Evolutionary conservation across 2,888 invertebrate species (phyloP).

Genomic region (Spatulosminthurus flaviceps): DNA sequence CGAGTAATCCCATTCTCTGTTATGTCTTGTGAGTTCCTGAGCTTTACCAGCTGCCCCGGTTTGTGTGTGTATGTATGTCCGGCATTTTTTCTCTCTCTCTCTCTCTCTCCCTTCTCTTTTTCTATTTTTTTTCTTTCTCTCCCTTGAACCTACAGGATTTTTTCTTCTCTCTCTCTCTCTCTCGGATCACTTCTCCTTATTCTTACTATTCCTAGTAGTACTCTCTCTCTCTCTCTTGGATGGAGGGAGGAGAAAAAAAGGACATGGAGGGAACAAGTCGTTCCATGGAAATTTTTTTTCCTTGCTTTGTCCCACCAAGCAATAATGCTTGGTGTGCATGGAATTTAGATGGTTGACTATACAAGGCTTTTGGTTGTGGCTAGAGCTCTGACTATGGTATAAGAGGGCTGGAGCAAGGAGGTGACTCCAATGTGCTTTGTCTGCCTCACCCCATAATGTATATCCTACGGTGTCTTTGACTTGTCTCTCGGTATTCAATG

Average conservation of each 20-base stretch:
- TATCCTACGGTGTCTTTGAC: conserved; percentile 20
- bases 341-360: conserved; percentile 26
- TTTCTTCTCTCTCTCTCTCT: conserved; percentile 28
- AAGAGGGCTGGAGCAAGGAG: background rate
- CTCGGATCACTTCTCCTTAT: conserved; percentile 13
- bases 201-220: background rate
- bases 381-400: background rate
- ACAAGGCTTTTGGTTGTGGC: no score
- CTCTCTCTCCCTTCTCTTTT: background rate
- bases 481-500: conserved; percentile 24
- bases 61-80: conserved; percentile 6
- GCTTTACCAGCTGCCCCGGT: conserved; percentile 37
- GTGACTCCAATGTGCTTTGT: conserved; percentile 15
- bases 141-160: no score
- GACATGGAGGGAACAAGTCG: background rate
- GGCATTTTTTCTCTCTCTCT: background rate
- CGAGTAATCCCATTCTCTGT: conserved; percentile 47
- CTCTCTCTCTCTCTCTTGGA: no score
- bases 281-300: conserved; percentile 40
- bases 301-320: conserved; percentile 30
- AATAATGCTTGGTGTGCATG: conserved; percentile 36
- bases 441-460: conserved; percentile 21
- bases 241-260: background rate
- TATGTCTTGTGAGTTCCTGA: conserved; percentile 39
- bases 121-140: background rate